Evolutionary conservation across 2,797 vertebrate genomes (phyloP), one percentile per base, ranked within the genome.

Genomic region (Morelia viridis): DNA sequence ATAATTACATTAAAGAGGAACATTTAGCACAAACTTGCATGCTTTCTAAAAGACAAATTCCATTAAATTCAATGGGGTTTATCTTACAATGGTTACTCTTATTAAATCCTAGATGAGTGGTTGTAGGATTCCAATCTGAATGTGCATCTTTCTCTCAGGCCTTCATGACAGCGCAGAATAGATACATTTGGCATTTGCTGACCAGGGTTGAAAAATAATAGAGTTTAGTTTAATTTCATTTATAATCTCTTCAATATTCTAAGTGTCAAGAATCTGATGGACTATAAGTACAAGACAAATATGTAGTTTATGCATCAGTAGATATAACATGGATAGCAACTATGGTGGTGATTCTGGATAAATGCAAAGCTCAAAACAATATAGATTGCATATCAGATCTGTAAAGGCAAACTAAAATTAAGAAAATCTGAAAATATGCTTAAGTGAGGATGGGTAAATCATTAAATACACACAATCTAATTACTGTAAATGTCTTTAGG

Each of bases 311-410:
- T 80, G 19, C 31, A 26, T 15, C 35, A 46, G 12, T 46, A 80
- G 12, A 28, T 76, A 26, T 17, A 90, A 68, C 90, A 94, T n/a
- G 62, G 84, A 92, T 91, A 91, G 11, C 5, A 92, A n/a, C 1
- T 90, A 12, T 56, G 84, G 58, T 8, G 90, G 93, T 91, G 41
- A 61, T 89, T 93, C 57, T 57, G 92, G 76, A 61, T 41, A 50
- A 93, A 90, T 62, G 11, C 64, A 71, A 56, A 1, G 12, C n/a
- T 11, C 41, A 57, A 58, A 89, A 26, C 64, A 71, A 76, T 28
- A 89, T 31, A 31, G 53, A 76, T 15, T 89, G 57, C 19, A 41
- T 87, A 19, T 35, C 17, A n/a, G 64, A 88, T 28, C 13, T 28
- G n/a, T 9, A 88, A 46, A 88, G 15, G 50, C 17, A 68, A 10